phyloP scores from a whole-genome alignment of 1,140 invertebrate genomes.

The Drosophila sproati region DNA sequence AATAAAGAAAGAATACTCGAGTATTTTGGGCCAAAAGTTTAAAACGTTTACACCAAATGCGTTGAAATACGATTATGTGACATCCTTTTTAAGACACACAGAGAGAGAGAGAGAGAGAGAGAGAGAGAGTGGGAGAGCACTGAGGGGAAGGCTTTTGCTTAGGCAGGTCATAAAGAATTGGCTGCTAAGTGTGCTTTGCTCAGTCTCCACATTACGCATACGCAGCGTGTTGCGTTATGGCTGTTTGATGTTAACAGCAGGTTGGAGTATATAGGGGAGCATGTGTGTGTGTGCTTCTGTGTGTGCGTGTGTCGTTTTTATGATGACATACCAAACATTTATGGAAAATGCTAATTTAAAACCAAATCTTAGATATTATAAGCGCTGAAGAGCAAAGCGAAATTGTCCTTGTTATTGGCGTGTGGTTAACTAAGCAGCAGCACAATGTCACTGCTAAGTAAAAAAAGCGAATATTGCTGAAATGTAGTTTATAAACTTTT shows the following conservation, averaged over 20 bases:
- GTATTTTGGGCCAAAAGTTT: slow-evolving; percentile 37
- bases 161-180: slow-evolving; percentile 24
- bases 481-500: not conserved
- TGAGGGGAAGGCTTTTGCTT: not conserved
- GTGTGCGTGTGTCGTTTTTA: slow-evolving; percentile 59
- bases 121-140: no score
- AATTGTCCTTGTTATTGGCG: slow-evolving; percentile 13
- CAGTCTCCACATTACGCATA: slow-evolving; percentile 67
- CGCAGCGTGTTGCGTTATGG: slow-evolving; percentile 64
- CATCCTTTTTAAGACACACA: slow-evolving; percentile 5
- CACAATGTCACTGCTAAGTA: not conserved
- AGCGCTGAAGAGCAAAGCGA: not conserved
- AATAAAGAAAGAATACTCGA: not conserved
- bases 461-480: not conserved
- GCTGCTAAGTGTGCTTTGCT: slow-evolving; percentile 15
- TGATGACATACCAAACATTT: slow-evolving; percentile 78
- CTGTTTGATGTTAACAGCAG: slow-evolving; percentile 68
- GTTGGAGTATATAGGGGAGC: slow-evolving; percentile 27
- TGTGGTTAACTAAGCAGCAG: slow-evolving; percentile 3
- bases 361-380: slow-evolving; percentile 55
- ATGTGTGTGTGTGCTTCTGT: slow-evolving; percentile 14
- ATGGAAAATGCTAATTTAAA: slow-evolving; percentile 80
- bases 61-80: slow-evolving; percentile 45
- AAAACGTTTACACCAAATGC: slow-evolving; percentile 41
- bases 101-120: not conserved